Evolutionary conservation across 2,113 vertebrate genomes (phyloP), one percentile per base, ranked within the genome.

Genomic region (Mirounga angustirostris): DNA sequence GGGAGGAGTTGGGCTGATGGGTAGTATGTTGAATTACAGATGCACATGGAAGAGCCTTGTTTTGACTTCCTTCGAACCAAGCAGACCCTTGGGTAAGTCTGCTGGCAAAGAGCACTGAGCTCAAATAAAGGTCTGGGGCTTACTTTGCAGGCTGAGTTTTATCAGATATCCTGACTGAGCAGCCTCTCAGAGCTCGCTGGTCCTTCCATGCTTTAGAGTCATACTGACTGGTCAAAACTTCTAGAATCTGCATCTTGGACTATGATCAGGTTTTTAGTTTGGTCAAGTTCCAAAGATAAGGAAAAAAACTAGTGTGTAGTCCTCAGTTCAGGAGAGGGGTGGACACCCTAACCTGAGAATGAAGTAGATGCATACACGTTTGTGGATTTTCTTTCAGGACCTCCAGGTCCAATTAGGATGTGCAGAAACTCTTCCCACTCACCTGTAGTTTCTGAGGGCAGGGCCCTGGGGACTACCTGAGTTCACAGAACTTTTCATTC

Each of bases 41-140:
- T 99, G 99, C 99, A 99, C 98, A 99, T 99, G 99, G 99, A 99
- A 96, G 99, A 99, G 97, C 99, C 99, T 9, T 99, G 99, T 98
- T 99, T 99, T 91, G 99, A 99, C 98, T 99, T 99, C 98, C 99
- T 99, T 91, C 99, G 99, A 98, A 99, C 99, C 33, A 99, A 99
- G 98, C 99, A 99, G 98, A 99, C 99, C 2, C 99, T 99, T 0
- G 99, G 99, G 99, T 99, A 97, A 99, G 99, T 98, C 87, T 56
- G 43, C 71, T 84, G 86, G 54, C 73, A 69, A 69, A 73, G 56
- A 79, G 54, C 40, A 56, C 58, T 56, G 80, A 81, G 43, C 83
- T 94, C 90, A 91, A 11, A 16, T 33, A 69, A 96, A 83, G 16
- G 15, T 13, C n/a, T 92, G 69, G 73, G 78, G 61, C 74, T 86